Evolutionary conservation across 2,797 vertebrate genomes (phyloP).

Genomic region (Benthosema pterotum): DNA sequence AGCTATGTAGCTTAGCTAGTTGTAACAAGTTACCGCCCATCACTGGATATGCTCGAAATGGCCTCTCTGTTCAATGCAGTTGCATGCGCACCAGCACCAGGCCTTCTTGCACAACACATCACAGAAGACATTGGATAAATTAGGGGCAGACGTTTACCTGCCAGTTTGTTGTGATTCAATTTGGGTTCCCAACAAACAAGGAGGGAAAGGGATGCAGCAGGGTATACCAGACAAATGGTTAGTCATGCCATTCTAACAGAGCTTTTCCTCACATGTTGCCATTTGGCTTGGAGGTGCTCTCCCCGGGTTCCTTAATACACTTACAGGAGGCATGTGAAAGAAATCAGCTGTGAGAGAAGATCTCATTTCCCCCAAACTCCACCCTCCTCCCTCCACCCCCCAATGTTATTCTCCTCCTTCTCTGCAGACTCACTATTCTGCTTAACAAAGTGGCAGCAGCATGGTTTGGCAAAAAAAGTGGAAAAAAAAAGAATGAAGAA

Average conservation of each 20-base stretch:
- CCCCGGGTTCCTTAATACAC: constrained; percentile 26
- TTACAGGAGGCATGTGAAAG: constrained; percentile 51
- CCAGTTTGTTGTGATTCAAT: constrained; percentile 18
- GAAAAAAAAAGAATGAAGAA: background rate
- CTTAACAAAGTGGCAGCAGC: constrained; percentile 13
- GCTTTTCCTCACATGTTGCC: constrained; percentile 28
- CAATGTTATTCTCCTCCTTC: constrained; percentile 12
- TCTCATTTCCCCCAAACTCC: constrained; percentile 22
- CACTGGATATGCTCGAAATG: too few species aligned
- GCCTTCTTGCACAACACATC: background rate
- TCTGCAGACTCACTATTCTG: constrained; percentile 30
- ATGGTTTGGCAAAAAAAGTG: constrained; percentile 13
- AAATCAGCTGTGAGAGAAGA: constrained; percentile 36
- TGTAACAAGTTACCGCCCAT: too few species aligned
- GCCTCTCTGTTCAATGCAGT: too few species aligned
- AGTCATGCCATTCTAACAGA: background rate
- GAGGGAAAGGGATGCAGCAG: background rate
- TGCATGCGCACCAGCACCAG: too few species aligned
- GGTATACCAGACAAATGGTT: constrained; percentile 1
- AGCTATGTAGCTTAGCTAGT: too few species aligned
- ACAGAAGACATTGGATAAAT: constrained; percentile 11
- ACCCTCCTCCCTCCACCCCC: constrained; percentile 16
- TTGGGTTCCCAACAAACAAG: background rate
- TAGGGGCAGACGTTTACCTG: constrained; percentile 1
- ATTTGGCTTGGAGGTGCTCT: constrained; percentile 23